Percentiles rank a stretch among this genome's conserved stretches.
Conservation (phyloP, 2,888 invertebrate genomes). For the Drosophila leonis region DNA sequence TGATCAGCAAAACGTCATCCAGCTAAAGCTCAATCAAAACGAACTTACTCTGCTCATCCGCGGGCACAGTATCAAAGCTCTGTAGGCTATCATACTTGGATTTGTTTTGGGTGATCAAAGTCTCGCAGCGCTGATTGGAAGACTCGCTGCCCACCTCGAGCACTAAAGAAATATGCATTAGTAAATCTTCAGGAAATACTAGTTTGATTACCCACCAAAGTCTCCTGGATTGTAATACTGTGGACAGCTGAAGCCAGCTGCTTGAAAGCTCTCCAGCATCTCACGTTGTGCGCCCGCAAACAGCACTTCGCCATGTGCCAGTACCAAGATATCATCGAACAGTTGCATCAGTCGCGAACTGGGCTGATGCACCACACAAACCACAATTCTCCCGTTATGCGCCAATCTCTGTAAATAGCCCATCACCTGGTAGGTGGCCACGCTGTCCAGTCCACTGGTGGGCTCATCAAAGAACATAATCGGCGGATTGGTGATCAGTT, state of each 20-base stretch:
- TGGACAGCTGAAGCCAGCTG: slow-evolving; percentile 91
- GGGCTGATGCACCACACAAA: slow-evolving; percentile 96
- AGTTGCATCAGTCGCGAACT: slow-evolving; percentile 93
- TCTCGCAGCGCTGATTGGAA: slow-evolving; percentile 77
- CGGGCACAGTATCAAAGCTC: slow-evolving; percentile 22
- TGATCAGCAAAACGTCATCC: slow-evolving; percentile 34
- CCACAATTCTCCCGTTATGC: slow-evolving; percentile 92
- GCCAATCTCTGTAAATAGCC: slow-evolving; percentile 92
- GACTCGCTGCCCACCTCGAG: slow-evolving; percentile 88
- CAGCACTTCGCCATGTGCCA: slow-evolving; percentile 91
- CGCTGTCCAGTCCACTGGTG: slow-evolving; percentile 93
- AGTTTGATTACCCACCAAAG: slow-evolving; percentile 88
- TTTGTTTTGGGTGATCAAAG: slow-evolving; percentile 86
- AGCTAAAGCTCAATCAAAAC: background rate
- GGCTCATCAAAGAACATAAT: slow-evolving; percentile 98
- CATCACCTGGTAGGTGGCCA: slow-evolving; percentile 93
- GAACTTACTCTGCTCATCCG: slow-evolving; percentile 68
- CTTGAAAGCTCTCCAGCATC: slow-evolving; percentile 90
- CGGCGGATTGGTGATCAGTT: slow-evolving; percentile 95
- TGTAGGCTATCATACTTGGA: slow-evolving; percentile 33
- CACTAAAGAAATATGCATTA: slow-evolving; percentile 53
- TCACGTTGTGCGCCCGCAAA: slow-evolving; percentile 91
- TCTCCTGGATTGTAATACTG: slow-evolving; percentile 96
- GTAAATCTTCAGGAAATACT: background rate
- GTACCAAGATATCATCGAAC: slow-evolving; percentile 94